These are phyloP conservation scores for Ectropis grisescens DNA, from an alignment of 1,140 invertebrate genomes.

Conservation along the genomic window DNA sequence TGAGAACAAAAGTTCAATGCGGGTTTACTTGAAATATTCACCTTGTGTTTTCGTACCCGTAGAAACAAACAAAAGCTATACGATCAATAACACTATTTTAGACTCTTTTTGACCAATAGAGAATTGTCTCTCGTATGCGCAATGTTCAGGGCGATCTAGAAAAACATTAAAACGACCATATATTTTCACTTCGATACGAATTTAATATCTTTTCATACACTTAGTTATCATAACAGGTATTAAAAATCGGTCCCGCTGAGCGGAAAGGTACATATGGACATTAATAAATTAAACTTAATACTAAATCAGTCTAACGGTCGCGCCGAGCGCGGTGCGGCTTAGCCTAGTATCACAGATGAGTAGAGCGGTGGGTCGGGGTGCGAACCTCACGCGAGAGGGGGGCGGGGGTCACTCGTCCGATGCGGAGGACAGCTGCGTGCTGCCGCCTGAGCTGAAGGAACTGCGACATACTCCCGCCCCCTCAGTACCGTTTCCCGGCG, in stretches of 20 bases:
- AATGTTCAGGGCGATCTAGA: no score
- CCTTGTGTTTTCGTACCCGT: no score
- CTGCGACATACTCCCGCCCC: conserved; percentile 38
- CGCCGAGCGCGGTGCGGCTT: conserved; percentile 54
- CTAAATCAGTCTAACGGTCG: conserved; percentile 67
- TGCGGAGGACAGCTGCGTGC: conserved; percentile 56
- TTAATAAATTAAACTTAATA: conserved; percentile 63
- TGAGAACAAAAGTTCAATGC: no score
- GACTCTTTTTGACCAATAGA: no score
- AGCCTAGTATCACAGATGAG: conserved; percentile 67
- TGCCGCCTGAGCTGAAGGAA: conserved; percentile 60
- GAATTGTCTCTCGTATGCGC: no score
- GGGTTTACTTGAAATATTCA: no score
- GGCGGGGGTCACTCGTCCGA: conserved; percentile 57
- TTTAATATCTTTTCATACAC: conserved; percentile 37
- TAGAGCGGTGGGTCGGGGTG: conserved; percentile 60
- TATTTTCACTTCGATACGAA: conserved; percentile 38
- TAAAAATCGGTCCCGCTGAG: conserved; percentile 59
- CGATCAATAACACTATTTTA: no score
- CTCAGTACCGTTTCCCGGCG: conserved; percentile 33
- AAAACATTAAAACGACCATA: conserved; percentile 23
- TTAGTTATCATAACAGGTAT: conserved; percentile 38
- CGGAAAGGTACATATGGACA: conserved; percentile 64
- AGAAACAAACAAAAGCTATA: no score
- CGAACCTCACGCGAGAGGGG: conserved; percentile 32